These are phyloP conservation scores for Phortica magna DNA, from an alignment of 2,888 invertebrate genomes.

Conservation along the genomic window DNA sequence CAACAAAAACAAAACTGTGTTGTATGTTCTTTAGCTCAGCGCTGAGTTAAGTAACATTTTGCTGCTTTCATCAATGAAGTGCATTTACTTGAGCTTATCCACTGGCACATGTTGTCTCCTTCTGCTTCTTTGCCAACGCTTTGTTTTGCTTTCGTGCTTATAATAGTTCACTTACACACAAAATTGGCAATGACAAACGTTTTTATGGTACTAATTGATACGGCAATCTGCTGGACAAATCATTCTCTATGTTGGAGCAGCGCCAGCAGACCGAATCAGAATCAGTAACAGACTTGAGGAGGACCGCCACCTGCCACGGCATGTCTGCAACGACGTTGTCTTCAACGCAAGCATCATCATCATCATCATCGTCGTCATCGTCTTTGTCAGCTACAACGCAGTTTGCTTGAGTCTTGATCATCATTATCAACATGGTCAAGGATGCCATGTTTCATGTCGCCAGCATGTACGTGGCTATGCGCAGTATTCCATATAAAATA, in stretches of 20 bases:
- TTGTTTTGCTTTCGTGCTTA: background rate
- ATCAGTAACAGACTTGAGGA: background rate
- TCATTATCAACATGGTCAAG: slow-evolving; percentile 28
- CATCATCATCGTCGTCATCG: slow-evolving; percentile 13
- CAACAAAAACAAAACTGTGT: background rate
- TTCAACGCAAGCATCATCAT: background rate
- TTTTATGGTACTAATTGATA: slow-evolving; percentile 34
- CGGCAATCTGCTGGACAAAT: slow-evolving; percentile 32
- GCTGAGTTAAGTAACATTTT: background rate
- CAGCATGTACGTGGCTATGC: slow-evolving; percentile 75
- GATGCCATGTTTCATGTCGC: slow-evolving; percentile 70
- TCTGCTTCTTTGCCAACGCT: background rate
- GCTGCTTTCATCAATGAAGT: slow-evolving; percentile 20
- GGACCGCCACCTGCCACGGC: slow-evolving; percentile 5
- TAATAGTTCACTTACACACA: background rate
- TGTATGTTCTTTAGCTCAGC: background rate
- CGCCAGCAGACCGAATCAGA: background rate
- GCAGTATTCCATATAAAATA: slow-evolving; percentile 76
- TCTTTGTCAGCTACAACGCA: slow-evolving; percentile 15
- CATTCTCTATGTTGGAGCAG: background rate
- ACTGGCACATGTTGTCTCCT: background rate
- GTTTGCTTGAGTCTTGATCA: background rate
- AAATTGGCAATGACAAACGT: slow-evolving; percentile 31
- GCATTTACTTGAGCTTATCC: background rate
- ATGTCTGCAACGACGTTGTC: background rate